Evolutionary conservation across 1,140 invertebrate species (phyloP).

Genomic region (Drosophila lacertosa): DNA sequence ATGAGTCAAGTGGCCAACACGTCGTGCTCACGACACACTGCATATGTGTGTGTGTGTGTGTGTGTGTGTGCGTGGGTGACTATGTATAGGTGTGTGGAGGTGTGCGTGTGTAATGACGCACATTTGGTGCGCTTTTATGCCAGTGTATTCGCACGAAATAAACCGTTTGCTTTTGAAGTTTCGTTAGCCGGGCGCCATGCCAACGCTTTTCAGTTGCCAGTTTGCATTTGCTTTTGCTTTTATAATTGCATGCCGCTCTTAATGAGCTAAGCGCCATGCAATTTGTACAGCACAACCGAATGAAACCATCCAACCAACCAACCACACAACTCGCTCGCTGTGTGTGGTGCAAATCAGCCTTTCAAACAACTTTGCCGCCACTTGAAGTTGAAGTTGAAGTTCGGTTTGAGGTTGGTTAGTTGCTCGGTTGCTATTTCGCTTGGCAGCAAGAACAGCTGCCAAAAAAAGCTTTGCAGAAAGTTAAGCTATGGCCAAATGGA

Average conservation of each 20-base stretch:
- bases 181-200: constrained; percentile 58
- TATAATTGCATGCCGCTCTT: constrained; percentile 77
- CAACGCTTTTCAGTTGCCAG: constrained; percentile 52
- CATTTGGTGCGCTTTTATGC: constrained; percentile 67
- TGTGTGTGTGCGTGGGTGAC: constrained; percentile 17
- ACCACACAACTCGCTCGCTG: constrained; percentile 3
- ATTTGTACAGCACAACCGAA: constrained; percentile 56
- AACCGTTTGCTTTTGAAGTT: constrained; percentile 66
- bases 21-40: constrained; percentile 33
- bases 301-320: constrained; percentile 1
- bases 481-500: constrained; percentile 68
- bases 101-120: constrained; percentile 71
- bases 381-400: constrained; percentile 59
- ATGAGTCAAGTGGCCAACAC: constrained; percentile 82
- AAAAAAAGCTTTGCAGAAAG: constrained; percentile 50
- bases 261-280: constrained; percentile 77
- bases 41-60: background rate
- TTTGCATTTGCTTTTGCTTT: constrained; percentile 73
- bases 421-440: constrained; percentile 19
- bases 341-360: constrained; percentile 40
- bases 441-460: constrained; percentile 49
- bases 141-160: constrained; percentile 72
- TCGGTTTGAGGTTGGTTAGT: constrained; percentile 46
- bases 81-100: constrained; percentile 9
- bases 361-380: constrained; percentile 65